Base-by-base conservation (phyloP, 2,113 vertebrate genomes). In the Brachypteracias leptosomus region DNA sequence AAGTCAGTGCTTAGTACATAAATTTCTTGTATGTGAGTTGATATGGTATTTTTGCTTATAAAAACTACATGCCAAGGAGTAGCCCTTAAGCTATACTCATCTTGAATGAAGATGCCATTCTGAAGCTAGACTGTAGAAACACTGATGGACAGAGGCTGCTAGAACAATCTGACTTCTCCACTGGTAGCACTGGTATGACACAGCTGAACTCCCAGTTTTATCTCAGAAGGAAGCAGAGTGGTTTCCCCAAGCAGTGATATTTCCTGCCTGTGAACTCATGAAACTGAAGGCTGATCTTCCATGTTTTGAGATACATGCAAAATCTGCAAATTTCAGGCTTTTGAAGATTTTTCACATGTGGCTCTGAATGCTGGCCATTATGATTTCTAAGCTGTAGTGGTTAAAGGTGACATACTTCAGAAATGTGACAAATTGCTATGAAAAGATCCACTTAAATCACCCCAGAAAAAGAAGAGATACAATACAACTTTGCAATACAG, bases 401-500 rank as follows among this genome's bases (percentile, higher is more conserved):
- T 35, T 54, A 44, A 75, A 63, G 26, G 6, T 44, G 44, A 59
- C 7, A 10, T 36, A 22, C 25, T 59, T 59, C 44, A 75, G 87
- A 61, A 78, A 59, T 13, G 24, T 49, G 55, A 13, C 31, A 38
- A 65, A 49, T 10, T 42, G 13, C 38, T 65, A 24, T 31, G 67
- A 55, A 51, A 85, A 80, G 9, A 65, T 16, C 28, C 14, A 54
- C 36, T 75, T 46, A 25, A 61, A 5, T 35, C 35, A 88, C 28
- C 16, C 25, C 26, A 57, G 35, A 31, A 75, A 59, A 57, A 86
- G 9, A 49, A 29, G 10, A 42, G 10, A 33, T 9, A 42, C 6
- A n/a, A 6, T 40, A 59, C 8, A n/a, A n/a, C n/a, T n/a, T n/a
- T 59, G 16, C 0, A 1, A 25, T 44, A 36, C 5, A 73, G 47